phyloP scores from a whole-genome alignment of 2,113 vertebrate genomes.

The Tenrec ecaudatus region DNA sequence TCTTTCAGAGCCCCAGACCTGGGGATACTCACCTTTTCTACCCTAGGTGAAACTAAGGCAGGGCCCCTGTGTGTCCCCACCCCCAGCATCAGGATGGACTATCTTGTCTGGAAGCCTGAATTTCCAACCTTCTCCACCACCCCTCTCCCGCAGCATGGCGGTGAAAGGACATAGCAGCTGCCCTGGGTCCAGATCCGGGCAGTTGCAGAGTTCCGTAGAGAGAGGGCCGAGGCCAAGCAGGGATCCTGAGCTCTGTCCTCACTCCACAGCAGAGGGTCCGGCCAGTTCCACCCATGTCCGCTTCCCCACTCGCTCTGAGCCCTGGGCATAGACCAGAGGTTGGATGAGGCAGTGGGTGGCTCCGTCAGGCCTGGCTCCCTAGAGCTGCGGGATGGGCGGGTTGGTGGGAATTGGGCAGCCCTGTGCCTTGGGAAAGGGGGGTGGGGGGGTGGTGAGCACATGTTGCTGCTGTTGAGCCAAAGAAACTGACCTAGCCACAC shows the following conservation, averaged over 20 bases:
- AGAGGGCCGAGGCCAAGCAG: too few species aligned
- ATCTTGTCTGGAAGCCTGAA: background rate
- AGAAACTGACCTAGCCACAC: background rate
- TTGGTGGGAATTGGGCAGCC: background rate
- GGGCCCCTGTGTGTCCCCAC: too few species aligned
- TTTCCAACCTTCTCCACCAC: background rate
- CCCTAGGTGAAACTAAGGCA: background rate
- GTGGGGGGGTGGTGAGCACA: background rate
- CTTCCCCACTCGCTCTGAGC: background rate
- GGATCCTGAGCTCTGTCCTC: background rate
- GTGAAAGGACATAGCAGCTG: background rate
- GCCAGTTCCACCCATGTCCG: background rate
- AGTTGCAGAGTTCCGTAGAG: background rate
- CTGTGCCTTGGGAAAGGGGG: background rate
- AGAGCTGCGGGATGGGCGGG: background rate
- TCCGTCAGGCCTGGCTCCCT: too few species aligned
- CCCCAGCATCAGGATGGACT: background rate
- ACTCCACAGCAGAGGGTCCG: background rate
- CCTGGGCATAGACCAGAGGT: background rate
- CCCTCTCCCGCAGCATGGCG: background rate
- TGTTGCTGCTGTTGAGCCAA: background rate
- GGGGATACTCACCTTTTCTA: background rate
- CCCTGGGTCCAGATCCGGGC: background rate
- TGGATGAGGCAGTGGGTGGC: rapidly evolving
- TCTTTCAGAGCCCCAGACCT: background rate